Evolutionary conservation across 2,113 vertebrate species (phyloP).

Genomic region (Strix aluco): DNA sequence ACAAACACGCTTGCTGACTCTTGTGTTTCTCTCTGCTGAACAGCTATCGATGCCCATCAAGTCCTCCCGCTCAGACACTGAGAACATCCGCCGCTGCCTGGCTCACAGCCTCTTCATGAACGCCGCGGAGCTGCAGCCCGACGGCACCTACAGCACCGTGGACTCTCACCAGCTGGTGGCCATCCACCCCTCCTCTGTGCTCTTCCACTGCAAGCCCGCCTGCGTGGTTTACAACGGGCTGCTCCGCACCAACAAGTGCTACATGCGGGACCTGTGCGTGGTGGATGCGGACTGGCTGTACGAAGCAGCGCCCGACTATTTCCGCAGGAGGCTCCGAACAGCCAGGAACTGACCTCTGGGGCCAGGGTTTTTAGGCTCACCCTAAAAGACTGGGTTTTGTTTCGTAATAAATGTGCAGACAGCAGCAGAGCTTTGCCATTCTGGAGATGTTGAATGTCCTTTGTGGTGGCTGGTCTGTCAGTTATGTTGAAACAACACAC

Average conservation of each 20-base stretch:
- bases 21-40: not conserved
- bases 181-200: constrained; percentile 94
- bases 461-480: no score
- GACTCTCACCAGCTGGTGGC: constrained; percentile 86
- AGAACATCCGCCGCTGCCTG: constrained; percentile 87
- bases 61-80: constrained; percentile 81
- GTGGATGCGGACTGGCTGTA: constrained; percentile 91
- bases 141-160: constrained; percentile 86
- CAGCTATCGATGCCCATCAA: constrained; percentile 87
- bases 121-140: constrained; percentile 87
- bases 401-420: not conserved
- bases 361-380: not conserved
- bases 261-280: constrained; percentile 93
- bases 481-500: no score
- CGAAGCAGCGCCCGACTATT: constrained; percentile 88
- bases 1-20: accelerated
- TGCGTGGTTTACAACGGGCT: constrained; percentile 90
- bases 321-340: constrained; percentile 81
- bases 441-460: no score
- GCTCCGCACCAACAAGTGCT: constrained; percentile 90
- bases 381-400: not conserved
- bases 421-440: not conserved
- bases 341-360: constrained; percentile 61
- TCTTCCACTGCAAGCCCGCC: constrained; percentile 90
- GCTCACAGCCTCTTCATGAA: constrained; percentile 92